Conservation (phyloP, 2,797 vertebrate genomes). For the Knipowitschia caucasica region DNA sequence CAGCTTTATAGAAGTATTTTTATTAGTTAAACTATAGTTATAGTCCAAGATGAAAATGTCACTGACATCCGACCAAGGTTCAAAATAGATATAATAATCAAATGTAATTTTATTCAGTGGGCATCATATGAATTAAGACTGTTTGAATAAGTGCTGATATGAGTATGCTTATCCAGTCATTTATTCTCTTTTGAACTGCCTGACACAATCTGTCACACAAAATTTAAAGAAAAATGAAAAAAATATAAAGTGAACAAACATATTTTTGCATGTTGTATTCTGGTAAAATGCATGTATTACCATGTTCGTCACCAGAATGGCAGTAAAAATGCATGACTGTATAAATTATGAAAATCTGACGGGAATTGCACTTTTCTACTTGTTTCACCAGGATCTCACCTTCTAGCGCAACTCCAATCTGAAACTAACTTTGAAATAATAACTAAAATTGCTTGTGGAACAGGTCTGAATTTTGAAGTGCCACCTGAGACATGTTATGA, state of each 20-base stretch:
- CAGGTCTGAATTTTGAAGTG: slow-evolving; percentile 14
- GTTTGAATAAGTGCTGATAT: slow-evolving; percentile 39
- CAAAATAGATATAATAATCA: slow-evolving; percentile 23
- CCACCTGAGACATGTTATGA: slow-evolving; percentile 10
- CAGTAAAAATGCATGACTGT: neutral
- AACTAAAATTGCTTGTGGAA: slow-evolving; percentile 7
- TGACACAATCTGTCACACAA: neutral
- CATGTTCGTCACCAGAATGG: neutral
- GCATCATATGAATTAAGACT: slow-evolving; percentile 45
- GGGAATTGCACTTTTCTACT: neutral
- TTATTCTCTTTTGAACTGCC: slow-evolving; percentile 38
- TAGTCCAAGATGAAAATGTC: slow-evolving; percentile 8
- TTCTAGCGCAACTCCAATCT: slow-evolving; percentile 2
- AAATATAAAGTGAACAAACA: neutral
- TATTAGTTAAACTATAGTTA: too few species aligned
- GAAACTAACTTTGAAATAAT: slow-evolving; percentile 13
- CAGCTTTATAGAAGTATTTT: too few species aligned
- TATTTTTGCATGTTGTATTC: neutral
- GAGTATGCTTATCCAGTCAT: slow-evolving; percentile 48
- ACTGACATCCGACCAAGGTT: slow-evolving; percentile 15
- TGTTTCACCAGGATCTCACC: slow-evolving; percentile 1
- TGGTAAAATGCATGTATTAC: neutral
- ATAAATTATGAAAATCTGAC: neutral
- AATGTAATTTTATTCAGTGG: slow-evolving; percentile 27
- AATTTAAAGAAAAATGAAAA: neutral